phyloP scores from a whole-genome alignment of 2,888 invertebrate species.

The Spisula solida region DNA sequence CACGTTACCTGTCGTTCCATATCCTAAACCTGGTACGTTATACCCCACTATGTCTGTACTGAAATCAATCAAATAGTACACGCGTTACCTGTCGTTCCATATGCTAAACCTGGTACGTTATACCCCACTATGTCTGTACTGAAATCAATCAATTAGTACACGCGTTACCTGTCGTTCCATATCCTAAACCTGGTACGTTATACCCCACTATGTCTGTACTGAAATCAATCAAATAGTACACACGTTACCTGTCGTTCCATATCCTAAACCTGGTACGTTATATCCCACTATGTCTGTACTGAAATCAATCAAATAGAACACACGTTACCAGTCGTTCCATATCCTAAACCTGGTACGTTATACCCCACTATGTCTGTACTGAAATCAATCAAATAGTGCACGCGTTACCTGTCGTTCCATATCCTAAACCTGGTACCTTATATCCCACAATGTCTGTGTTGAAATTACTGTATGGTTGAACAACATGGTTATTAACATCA shows the following conservation, averaged over 20 bases:
- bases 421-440: too few relatives aligned
- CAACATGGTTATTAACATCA: too few relatives aligned
- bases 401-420: too few relatives aligned
- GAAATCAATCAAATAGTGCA: too few relatives aligned
- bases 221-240: conserved; percentile 71
- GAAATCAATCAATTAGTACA: conserved; percentile 72
- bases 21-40: conserved; percentile 70
- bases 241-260: conserved; percentile 65
- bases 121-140: not conserved
- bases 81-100: conserved; percentile 65
- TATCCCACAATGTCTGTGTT: too few relatives aligned
- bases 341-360: too few relatives aligned
- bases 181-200: conserved; percentile 70
- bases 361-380: too few relatives aligned
- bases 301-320: too few relatives aligned
- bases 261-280: conserved; percentile 70
- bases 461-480: conserved; percentile 53
- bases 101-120: conserved; percentile 70
- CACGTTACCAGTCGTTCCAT: too few relatives aligned
- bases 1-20: conserved; percentile 65
- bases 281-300: too few relatives aligned
- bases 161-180: conserved; percentile 65
- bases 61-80: conserved; percentile 53
- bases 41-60: not conserved
- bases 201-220: not conserved